Evolutionary conservation across 92 coral and sea anemone genomes (phyloP), one percentile per base, ranked within the genome.

Genomic region (Phenganax subtilis): DNA sequence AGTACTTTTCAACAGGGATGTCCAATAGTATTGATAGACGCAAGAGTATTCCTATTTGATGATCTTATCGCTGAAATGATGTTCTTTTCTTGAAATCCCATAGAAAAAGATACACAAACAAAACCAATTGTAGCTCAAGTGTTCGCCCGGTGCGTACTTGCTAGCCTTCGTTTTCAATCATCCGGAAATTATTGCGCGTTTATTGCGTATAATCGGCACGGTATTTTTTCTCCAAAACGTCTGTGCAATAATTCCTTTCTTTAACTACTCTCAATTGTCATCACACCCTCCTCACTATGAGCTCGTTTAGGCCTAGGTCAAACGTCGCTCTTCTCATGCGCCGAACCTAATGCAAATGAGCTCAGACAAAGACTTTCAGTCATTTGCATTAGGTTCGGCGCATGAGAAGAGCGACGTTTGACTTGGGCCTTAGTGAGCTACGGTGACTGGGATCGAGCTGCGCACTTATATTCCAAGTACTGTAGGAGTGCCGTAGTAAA

Each of bases 1-100:
- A 68, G 60, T n/a, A 15, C 70, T 63, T 76, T 62, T 79, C 83
- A 79, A 62, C 74, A 79, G 74, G 83, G 83, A 79, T 79, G 51
- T 79, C 61, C 83, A 63, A 64, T 63, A 7, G 51, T 79, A 60
- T n/a, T 54, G 83, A 63, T 54, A 64, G 83, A 79, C 69, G 37
- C 55, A 67, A 79, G 68, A 29, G 51, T 59, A 79, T 63, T 59
- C 83, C 69, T 67, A 60, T 77, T 77, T 30, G 37, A 75, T 75
- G 62, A 75, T 55, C 63, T 55, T 75, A 76, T 75, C 61, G 58
- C 58, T 5, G 70, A 30, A 47, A 57, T 9, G 71, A 20, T 55
- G n/a, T 54, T 75, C 59, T 57, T 10, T 12, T 59, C 55, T 12
- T 76, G 16, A 59, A 14, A 25, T 14, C 52, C 65, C 25, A 37